Base-by-base conservation (phyloP, 2,113 vertebrate genomes). In the Urocitellus parryii region DNA sequence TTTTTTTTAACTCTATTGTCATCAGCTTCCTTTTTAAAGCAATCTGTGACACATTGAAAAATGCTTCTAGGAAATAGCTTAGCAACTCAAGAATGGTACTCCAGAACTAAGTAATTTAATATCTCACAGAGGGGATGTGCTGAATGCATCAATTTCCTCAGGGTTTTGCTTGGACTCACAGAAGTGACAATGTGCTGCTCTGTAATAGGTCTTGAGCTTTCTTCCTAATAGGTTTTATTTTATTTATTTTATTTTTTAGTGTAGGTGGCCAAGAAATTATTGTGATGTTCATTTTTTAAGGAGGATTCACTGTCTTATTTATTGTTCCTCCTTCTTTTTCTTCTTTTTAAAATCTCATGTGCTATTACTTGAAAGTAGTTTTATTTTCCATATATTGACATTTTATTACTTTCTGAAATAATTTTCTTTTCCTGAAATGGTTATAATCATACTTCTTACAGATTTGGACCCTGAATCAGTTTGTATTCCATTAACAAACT, bases 21-120 rank as follows among this genome's bases (percentile, higher is more conserved):
- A 96, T 90, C 86, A 67, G 70, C 77, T 95, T 94, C 70, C 53
- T 86, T 97, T 96, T 78, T 34, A 94, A 96, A 96, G 87, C 83
- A 94, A 85, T 97, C 93, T 95, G 77, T 95, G 84, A 74, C 87
- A 97, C 61, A 96, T 76, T 96, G 93, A 97, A 53, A 89, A 93
- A 97, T 91, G 53, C 91, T 97, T 95, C 91, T 81, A 93, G 77
- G 86, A 96, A 97, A 96, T 93, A 93, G 89, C 94, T 97, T 94
- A 97, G 92, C 80, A 80, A 96, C 85, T 97, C 80, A 96, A 90
- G 93, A 95, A 96, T 80, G 94, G 63, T 53, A 95, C 68, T 97
- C 85, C 94, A 90, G 4, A 94, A 86, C 37, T 88, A 90, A 95
- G 51, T 63, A 18, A 96, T 96, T 96, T 86, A 95, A 90, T 92